These are phyloP conservation scores for Drosophila grimshawi DNA, from an alignment of 1,140 invertebrate genomes.

Conservation along the genomic window DNA sequence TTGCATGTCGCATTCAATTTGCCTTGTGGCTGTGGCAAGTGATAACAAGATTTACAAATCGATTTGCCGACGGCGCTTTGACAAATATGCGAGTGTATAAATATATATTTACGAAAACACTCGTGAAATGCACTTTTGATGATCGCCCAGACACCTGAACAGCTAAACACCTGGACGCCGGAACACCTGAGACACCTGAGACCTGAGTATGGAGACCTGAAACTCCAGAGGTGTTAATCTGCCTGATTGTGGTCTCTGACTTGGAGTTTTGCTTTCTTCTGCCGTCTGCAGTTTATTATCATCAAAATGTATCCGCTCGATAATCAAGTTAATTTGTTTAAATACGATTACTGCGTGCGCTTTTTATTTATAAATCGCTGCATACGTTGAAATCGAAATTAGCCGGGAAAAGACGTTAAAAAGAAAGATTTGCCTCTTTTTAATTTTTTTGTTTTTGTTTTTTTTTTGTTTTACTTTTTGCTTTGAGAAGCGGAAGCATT, in stretches of 20 bases:
- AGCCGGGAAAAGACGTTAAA: slow-evolving; percentile 10
- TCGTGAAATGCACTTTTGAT: slow-evolving; percentile 32
- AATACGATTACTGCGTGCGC: slow-evolving; percentile 65
- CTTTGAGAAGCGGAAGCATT: slow-evolving; percentile 74
- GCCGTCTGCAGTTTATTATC: slow-evolving; percentile 24
- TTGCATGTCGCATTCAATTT: slow-evolving; percentile 21
- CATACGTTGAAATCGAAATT: slow-evolving; percentile 26
- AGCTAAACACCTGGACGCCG: slow-evolving; percentile 10
- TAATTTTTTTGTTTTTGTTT: neutral
- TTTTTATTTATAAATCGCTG: slow-evolving; percentile 66
- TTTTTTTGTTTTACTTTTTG: slow-evolving; percentile 46
- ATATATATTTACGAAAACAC: slow-evolving; percentile 13
- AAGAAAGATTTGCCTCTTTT: neutral
- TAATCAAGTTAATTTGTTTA: slow-evolving; percentile 78
- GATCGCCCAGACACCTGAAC: slow-evolving; percentile 43
- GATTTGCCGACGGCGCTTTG: slow-evolving; percentile 69
- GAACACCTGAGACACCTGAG: neutral
- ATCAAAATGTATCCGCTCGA: slow-evolving; percentile 51
- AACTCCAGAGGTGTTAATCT: slow-evolving; percentile 35
- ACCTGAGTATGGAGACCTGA: slow-evolving; percentile 26
- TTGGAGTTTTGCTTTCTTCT: neutral
- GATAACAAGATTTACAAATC: slow-evolving; percentile 83
- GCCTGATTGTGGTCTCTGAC: neutral
- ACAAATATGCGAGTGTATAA: slow-evolving; percentile 52
- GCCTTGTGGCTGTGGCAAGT: slow-evolving; percentile 32